Conservation (phyloP, 2,888 invertebrate genomes). For the Tipula unca region DNA sequence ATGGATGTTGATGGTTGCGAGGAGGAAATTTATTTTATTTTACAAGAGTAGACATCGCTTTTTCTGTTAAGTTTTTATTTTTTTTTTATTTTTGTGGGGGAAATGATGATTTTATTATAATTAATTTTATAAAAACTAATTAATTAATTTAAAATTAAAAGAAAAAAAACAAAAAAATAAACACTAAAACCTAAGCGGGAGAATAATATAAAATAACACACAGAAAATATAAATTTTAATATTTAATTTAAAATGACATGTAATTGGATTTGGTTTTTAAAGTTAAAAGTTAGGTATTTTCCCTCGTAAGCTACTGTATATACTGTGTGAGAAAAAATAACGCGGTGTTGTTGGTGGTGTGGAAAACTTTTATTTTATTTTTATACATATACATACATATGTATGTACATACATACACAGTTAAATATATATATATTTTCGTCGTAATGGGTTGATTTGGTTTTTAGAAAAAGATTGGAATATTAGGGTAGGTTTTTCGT, state of each 20-base stretch:
- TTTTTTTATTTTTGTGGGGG: neutral
- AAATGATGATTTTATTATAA: neutral
- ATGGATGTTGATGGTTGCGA: neutral
- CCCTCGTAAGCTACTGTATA: neutral
- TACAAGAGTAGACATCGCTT: neutral
- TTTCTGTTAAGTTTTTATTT: neutral
- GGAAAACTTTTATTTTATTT: neutral
- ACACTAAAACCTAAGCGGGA: neutral
- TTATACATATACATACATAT: neutral
- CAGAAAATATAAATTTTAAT: neutral
- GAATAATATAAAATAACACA: neutral
- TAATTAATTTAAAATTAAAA: neutral
- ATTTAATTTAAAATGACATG: neutral
- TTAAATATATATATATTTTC: neutral
- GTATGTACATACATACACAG: neutral
- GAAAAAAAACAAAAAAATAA: neutral
- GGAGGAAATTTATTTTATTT: neutral
- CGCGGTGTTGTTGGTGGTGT: neutral
- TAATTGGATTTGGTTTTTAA: conserved; percentile 1
- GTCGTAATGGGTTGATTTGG: neutral
- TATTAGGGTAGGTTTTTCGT: neutral
- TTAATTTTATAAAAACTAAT: neutral
- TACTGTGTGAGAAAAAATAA: neutral
- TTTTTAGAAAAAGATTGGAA: neutral
- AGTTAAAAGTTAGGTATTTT: neutral